Evolutionary conservation across 1,140 invertebrate species (phyloP).

Genomic region (Pygmarrhopalites habei): DNA sequence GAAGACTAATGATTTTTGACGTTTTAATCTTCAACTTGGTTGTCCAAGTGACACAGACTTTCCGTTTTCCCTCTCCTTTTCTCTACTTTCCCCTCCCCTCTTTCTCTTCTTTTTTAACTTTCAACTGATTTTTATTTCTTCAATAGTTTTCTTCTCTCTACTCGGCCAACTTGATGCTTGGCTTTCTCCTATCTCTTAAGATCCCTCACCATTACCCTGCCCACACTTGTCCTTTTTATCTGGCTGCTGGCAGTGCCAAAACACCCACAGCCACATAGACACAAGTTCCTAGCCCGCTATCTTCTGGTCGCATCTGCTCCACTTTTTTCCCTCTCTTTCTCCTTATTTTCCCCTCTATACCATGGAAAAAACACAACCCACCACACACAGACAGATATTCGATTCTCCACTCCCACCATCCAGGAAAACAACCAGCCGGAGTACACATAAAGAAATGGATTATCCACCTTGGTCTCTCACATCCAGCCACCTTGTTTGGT

Average conservation of each 20-base stretch:
- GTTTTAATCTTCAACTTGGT: constrained; percentile 24
- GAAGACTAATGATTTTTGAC: constrained; percentile 35
- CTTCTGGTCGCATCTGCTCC: constrained; percentile 13
- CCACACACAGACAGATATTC: background rate
- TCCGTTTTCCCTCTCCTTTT: constrained; percentile 6
- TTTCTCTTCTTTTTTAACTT: background rate
- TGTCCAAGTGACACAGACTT: constrained; percentile 4
- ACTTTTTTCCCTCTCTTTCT: constrained; percentile 12
- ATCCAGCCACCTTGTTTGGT: background rate
- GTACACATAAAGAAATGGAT: background rate
- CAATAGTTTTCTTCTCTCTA: background rate
- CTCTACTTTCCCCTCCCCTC: background rate
- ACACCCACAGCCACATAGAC: background rate
- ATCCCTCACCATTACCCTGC: background rate
- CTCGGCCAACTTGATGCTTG: background rate
- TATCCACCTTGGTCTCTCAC: background rate
- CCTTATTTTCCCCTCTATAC: background rate
- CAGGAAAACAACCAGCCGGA: background rate
- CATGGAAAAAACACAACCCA: background rate
- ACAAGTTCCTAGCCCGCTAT: background rate
- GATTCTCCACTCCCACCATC: no score
- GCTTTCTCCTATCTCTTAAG: background rate
- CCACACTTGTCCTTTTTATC: background rate
- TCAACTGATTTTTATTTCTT: background rate
- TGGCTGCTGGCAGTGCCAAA: background rate